Evolutionary conservation across 2,797 vertebrate species (phyloP).

Genomic region (Austrolebias charrua): DNA sequence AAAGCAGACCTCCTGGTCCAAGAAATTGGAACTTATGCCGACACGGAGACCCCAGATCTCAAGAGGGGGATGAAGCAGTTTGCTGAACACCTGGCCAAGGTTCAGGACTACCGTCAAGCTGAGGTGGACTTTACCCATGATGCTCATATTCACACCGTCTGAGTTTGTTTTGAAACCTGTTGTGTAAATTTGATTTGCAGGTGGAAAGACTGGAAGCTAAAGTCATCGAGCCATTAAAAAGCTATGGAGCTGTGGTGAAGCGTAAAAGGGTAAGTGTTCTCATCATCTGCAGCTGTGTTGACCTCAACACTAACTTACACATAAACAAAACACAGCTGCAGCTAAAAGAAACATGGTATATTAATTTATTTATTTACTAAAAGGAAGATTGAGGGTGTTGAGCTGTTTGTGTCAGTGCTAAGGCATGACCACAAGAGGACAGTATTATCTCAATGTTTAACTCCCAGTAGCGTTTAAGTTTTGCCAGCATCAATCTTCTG

Average conservation of each 20-base stretch:
- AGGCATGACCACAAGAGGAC: slow-evolving; percentile 41
- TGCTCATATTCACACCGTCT: background rate
- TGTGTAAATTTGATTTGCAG: slow-evolving; percentile 61
- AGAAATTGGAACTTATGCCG: slow-evolving; percentile 87
- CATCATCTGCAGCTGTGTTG: background rate
- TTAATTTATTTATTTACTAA: background rate
- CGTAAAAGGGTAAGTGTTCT: slow-evolving; percentile 86
- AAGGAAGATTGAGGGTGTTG: background rate
- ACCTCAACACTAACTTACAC: background rate
- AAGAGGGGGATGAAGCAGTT: slow-evolving; percentile 90
- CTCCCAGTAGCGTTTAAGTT: background rate
- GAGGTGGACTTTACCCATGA: slow-evolving; percentile 78
- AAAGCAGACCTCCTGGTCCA: slow-evolving; percentile 92
- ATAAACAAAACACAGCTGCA: background rate
- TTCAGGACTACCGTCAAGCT: slow-evolving; percentile 97
- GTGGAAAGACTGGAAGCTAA: slow-evolving; percentile 96
- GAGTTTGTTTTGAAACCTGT: slow-evolving; percentile 2
- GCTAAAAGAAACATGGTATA: background rate
- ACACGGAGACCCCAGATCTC: slow-evolving; percentile 92
- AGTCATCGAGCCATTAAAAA: slow-evolving; percentile 95
- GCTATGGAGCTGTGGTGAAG: slow-evolving; percentile 91
- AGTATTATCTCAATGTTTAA: slow-evolving; percentile 23
- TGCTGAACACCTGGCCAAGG: slow-evolving; percentile 92
- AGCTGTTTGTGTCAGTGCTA: background rate
- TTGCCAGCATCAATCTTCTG: no score